phyloP scores from a whole-genome alignment of 2,113 vertebrate genomes.

The Silurus glanis region DNA sequence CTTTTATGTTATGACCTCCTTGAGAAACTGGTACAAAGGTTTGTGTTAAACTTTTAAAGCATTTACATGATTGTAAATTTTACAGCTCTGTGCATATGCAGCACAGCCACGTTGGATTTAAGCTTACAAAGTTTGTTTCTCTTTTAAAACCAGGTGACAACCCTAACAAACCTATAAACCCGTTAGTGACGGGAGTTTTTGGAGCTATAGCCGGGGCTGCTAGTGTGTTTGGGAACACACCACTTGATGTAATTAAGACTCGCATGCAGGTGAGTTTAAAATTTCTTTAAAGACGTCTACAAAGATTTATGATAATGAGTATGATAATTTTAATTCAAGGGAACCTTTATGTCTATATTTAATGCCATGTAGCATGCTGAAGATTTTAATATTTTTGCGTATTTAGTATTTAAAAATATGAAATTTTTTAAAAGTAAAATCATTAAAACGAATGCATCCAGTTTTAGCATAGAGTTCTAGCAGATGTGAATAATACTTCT shows the following conservation, averaged over 20 bases:
- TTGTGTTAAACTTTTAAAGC: background rate
- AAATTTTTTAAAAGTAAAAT: too few relatives aligned
- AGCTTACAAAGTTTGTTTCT: background rate
- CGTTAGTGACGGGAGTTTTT: constrained; percentile 84
- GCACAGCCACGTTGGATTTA: background rate
- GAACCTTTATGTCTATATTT: background rate
- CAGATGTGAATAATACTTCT: too few relatives aligned
- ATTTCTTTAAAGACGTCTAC: background rate
- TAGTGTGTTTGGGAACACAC: constrained; percentile 96
- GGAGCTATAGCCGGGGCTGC: constrained; percentile 88
- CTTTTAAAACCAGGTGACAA: constrained; percentile 76
- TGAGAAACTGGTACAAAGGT: constrained; percentile 99
- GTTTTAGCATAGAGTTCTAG: too few relatives aligned
- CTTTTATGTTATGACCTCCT: constrained; percentile 93
- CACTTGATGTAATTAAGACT: constrained; percentile 94
- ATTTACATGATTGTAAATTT: background rate
- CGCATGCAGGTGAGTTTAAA: constrained; percentile 87
- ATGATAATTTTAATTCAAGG: too few relatives aligned
- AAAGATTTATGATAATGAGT: background rate
- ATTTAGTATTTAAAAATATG: too few relatives aligned
- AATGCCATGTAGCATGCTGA: background rate
- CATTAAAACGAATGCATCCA: too few relatives aligned
- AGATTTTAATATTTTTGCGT: too few relatives aligned
- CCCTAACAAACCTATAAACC: constrained; percentile 86
- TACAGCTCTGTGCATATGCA: too few relatives aligned